phyloP scores from a whole-genome alignment of 2,797 vertebrate genomes.

The Vultur gryphus region DNA sequence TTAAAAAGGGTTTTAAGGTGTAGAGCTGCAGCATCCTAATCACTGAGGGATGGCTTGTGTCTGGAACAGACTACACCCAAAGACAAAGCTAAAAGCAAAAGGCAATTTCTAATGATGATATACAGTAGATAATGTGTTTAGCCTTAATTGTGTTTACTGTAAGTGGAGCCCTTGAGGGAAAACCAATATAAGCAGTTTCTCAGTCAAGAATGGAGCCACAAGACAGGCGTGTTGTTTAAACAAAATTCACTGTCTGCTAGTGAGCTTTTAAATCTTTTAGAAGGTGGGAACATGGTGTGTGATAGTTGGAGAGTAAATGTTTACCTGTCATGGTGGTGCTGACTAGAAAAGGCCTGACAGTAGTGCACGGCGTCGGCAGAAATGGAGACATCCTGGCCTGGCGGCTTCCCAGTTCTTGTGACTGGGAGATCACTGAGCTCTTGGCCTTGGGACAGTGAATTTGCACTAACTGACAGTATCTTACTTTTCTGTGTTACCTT shows the following conservation, averaged over 20 bases:
- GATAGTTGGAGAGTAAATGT: neutral
- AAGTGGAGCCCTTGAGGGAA: constrained; percentile 31
- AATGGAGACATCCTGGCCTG: neutral
- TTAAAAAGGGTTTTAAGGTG: neutral
- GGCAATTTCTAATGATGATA: neutral
- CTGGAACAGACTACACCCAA: neutral
- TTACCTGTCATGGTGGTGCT: neutral
- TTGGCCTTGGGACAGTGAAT: neutral
- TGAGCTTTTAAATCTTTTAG: neutral
- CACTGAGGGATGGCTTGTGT: neutral
- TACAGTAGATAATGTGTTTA: constrained; percentile 14
- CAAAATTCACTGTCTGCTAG: neutral
- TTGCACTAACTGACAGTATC: neutral
- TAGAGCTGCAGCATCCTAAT: neutral
- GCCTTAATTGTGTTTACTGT: constrained; percentile 39
- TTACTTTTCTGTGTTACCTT: neutral
- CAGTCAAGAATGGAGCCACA: neutral
- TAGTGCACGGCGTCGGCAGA: neutral
- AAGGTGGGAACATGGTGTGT: neutral
- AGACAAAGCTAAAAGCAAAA: constrained; percentile 18
- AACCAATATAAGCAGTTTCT: neutral
- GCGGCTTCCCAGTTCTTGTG: neutral
- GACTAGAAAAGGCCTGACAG: neutral
- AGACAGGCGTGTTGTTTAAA: neutral
- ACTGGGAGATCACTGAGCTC: neutral